These are phyloP conservation scores for Cylas formicarius DNA, from an alignment of 1,140 invertebrate genomes.

Conservation along the genomic window DNA sequence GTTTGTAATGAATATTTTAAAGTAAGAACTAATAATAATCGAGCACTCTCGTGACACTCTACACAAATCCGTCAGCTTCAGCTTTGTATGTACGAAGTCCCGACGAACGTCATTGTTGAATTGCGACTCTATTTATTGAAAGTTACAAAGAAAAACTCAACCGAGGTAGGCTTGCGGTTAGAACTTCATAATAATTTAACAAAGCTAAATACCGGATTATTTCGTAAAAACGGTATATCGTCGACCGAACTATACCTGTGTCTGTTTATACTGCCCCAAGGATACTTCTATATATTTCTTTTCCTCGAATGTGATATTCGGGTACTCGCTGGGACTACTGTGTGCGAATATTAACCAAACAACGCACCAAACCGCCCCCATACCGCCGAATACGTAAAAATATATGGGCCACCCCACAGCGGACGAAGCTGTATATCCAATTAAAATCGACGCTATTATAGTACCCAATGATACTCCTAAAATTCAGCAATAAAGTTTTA, in stretches of 20 bases:
- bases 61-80: too few species aligned
- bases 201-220: too few species aligned
- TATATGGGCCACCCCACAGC: slow-evolving; percentile 67
- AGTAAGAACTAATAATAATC: too few species aligned
- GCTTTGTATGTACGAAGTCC: too few species aligned
- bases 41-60: too few species aligned
- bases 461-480: slow-evolving; percentile 55
- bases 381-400: slow-evolving; percentile 66
- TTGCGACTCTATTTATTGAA: background rate
- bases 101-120: background rate
- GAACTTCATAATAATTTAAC: too few species aligned
- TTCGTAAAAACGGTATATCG: too few species aligned
- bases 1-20: too few species aligned
- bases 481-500: slow-evolving; percentile 4
- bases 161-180: too few species aligned
- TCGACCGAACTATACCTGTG: too few species aligned
- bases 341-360: slow-evolving; percentile 57
- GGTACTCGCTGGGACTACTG: slow-evolving; percentile 55
- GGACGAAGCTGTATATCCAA: slow-evolving; percentile 57
- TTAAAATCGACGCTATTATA: slow-evolving; percentile 61
- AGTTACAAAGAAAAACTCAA: too few species aligned
- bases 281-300: slow-evolving; percentile 54
- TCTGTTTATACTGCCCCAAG: slow-evolving; percentile 43
- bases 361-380: slow-evolving; percentile 53
- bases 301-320: slow-evolving; percentile 53